Percentiles rank a stretch among this genome's conserved stretches.
Conservation (phyloP, 2,888 invertebrate species). For the Drosophila macrospina region DNA sequence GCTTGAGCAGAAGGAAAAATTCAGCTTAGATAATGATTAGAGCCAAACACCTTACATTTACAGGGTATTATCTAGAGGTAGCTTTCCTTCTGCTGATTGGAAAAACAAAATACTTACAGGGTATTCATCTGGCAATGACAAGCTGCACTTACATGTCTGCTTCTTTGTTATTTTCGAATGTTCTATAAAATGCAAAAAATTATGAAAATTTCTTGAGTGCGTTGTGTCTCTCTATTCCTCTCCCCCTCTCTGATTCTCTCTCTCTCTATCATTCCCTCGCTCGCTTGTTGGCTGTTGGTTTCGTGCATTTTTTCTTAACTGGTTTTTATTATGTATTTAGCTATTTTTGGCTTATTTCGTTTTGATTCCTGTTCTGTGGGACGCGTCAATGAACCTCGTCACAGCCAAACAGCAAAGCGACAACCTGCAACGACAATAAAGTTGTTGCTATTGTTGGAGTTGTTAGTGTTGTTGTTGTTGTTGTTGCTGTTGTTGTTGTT, state of each 20-base stretch:
- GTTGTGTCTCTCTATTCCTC: slow-evolving; percentile 2
- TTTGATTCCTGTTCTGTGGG: slow-evolving; percentile 78
- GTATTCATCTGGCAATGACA: slow-evolving; percentile 25
- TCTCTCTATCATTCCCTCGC: not conserved
- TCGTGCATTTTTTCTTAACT: slow-evolving; percentile 67
- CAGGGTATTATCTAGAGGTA: slow-evolving; percentile 32
- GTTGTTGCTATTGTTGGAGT: slow-evolving; percentile 27
- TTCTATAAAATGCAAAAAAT: slow-evolving; percentile 81
- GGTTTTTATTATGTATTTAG: slow-evolving; percentile 72
- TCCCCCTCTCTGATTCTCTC: not conserved
- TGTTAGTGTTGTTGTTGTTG: slow-evolving; percentile 20
- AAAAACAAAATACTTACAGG: slow-evolving; percentile 11
- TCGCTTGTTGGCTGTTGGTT: slow-evolving; percentile 14
- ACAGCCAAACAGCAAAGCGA: slow-evolving; percentile 34
- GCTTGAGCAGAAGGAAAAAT: not conserved
- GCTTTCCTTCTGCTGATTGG: not conserved
- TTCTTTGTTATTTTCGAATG: slow-evolving; percentile 37
- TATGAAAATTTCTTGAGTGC: slow-evolving; percentile 69
- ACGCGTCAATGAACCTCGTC: slow-evolving; percentile 73
- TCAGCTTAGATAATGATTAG: not conserved
- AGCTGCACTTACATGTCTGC: not conserved
- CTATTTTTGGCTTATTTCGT: slow-evolving; percentile 81
- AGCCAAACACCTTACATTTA: not conserved
- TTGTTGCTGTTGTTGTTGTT: slow-evolving; percentile 24
- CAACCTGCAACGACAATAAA: slow-evolving; percentile 41